These are phyloP conservation scores for Bolborhynchus lineola DNA, from an alignment of 2,113 vertebrate species.

Conservation along the genomic window DNA sequence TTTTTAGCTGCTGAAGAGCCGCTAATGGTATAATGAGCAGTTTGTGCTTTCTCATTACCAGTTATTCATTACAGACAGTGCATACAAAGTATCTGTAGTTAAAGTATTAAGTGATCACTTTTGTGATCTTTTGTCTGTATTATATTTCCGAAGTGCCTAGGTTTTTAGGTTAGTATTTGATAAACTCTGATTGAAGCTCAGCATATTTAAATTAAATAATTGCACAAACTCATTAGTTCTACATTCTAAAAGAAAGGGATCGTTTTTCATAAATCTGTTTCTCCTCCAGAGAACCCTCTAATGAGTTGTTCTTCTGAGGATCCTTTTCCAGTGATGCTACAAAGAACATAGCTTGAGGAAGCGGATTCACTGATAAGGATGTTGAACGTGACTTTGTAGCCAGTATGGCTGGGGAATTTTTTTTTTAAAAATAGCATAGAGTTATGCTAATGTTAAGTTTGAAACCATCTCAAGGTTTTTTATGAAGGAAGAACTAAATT, in stretches of 20 bases:
- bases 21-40: constrained; percentile 11
- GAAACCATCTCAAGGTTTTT: background rate
- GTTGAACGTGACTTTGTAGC: background rate
- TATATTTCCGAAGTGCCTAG: background rate
- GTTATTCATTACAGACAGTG: background rate
- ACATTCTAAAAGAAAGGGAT: background rate
- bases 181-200: background rate
- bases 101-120: background rate
- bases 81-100: background rate
- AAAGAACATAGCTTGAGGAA: background rate
- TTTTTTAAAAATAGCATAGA: background rate
- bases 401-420: background rate
- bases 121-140: background rate
- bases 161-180: background rate
- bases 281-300: background rate
- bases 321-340: background rate
- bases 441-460: background rate
- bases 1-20: background rate
- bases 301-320: background rate
- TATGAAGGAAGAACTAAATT: background rate
- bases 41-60: background rate
- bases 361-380: background rate
- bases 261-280: background rate
- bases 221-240: background rate
- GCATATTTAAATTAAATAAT: background rate